Evolutionary conservation across 2,888 invertebrate species (phyloP).

Genomic region (Drosophila paranaensis): DNA sequence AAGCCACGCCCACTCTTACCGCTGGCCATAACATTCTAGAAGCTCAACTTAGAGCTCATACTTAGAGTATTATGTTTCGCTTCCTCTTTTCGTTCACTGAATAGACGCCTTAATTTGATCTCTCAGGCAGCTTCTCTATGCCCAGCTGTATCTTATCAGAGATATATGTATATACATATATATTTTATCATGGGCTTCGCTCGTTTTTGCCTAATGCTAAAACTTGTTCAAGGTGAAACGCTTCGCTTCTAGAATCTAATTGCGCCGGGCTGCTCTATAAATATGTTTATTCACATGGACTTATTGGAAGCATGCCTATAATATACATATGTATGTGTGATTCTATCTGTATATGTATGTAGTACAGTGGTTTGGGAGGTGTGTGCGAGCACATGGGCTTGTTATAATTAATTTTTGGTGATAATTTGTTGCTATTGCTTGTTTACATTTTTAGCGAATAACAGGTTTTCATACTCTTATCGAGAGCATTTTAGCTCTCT

Average conservation of each 20-base stretch:
- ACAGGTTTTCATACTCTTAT: conserved; percentile 43
- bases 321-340: not conserved
- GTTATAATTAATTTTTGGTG: conserved; percentile 36
- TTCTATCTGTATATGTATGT: not conserved
- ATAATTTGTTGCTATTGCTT: conserved; percentile 55
- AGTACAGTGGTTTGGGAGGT: conserved; percentile 54
- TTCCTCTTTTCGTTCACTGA: not conserved
- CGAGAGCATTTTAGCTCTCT: not conserved
- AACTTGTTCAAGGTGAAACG: conserved; percentile 31
- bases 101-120: conserved; percentile 3
- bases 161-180: conserved; percentile 28
- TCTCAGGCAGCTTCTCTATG: conserved; percentile 1
- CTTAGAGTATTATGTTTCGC: not conserved
- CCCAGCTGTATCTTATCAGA: conserved; percentile 38
- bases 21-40: not conserved
- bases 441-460: conserved; percentile 25
- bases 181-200: conserved; percentile 24
- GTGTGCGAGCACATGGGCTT: conserved; percentile 39
- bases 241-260: conserved; percentile 10
- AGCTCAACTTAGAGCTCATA: not conserved
- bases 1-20: not conserved
- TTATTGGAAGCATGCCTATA: not conserved
- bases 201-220: conserved; percentile 9
- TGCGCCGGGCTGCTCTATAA: not conserved
- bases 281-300: conserved; percentile 17